phyloP scores from a whole-genome alignment of 2,888 invertebrate species.

The Plemyria rubiginata region DNA sequence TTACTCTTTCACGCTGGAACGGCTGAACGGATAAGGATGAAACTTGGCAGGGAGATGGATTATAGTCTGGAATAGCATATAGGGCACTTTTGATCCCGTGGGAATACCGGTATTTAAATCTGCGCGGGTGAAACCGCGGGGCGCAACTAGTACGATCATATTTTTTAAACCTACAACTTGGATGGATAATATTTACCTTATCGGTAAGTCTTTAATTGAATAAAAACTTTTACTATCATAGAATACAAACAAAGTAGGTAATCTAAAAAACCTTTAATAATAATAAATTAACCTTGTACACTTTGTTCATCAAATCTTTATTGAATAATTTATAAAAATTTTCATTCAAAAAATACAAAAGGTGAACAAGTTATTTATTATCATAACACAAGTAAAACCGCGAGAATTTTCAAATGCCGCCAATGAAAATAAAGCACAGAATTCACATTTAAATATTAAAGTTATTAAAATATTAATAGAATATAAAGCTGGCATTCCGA shows the following conservation, averaged over 20 bases:
- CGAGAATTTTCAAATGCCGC: slow-evolving; percentile 18
- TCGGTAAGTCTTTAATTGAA: neutral
- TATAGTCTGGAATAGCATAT: too few species aligned
- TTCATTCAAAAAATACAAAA: slow-evolving; percentile 2
- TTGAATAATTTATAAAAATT: neutral
- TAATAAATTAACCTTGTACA: neutral
- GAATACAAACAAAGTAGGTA: neutral
- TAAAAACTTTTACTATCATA: neutral
- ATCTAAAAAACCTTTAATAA: neutral
- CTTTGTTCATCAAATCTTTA: neutral
- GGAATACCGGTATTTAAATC: too few species aligned
- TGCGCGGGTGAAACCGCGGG: too few species aligned
- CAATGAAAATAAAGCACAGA: slow-evolving; percentile 18
- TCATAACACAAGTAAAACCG: slow-evolving; percentile 26
- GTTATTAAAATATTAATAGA: slow-evolving; percentile 14
- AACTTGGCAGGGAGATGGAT: too few species aligned
- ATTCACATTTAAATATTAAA: slow-evolving; percentile 28
- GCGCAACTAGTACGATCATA: too few species aligned
- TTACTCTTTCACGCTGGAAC: too few species aligned
- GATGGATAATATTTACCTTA: too few species aligned
- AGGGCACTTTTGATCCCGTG: too few species aligned
- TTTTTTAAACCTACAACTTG: too few species aligned
- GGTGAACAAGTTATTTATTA: slow-evolving; percentile 1
- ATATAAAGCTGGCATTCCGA: slow-evolving; percentile 23
- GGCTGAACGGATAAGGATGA: too few species aligned